Evolutionary conservation across 2,797 vertebrate genomes (phyloP).

Genomic region (Cossypha niveicapilla): DNA sequence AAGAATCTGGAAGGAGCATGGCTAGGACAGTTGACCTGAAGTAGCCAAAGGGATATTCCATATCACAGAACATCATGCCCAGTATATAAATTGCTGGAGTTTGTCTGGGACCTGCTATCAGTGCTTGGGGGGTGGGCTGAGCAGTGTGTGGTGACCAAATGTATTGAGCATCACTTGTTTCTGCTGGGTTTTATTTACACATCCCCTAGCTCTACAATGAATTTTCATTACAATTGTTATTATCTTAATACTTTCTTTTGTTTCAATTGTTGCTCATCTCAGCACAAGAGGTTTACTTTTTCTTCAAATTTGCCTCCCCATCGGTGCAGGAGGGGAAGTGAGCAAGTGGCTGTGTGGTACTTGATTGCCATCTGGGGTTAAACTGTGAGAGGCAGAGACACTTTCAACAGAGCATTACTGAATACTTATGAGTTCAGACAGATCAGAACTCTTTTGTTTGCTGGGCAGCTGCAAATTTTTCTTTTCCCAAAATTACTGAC

Average conservation of each 20-base stretch:
- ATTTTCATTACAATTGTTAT: not conserved
- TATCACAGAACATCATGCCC: not conserved
- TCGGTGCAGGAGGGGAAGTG: not conserved
- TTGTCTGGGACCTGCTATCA: not conserved
- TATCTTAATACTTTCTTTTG: not conserved
- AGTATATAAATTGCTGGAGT: not conserved
- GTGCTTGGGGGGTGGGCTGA: not conserved
- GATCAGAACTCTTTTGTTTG: not conserved
- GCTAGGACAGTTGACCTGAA: not conserved
- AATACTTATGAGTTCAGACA: not conserved
- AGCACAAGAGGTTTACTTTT: not conserved
- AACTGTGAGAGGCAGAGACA: not conserved
- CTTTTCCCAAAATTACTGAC: not conserved
- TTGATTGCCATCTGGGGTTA: not conserved
- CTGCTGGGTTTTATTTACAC: not conserved
- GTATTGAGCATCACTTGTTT: not conserved
- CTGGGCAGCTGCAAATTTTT: not conserved
- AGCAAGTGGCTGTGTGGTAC: not conserved
- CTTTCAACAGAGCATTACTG: not conserved
- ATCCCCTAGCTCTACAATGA: not conserved
- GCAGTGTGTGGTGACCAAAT: not conserved
- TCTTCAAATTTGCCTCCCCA: rapidly evolving
- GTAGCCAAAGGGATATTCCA: not conserved
- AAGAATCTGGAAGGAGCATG: not conserved
- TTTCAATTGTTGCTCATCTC: not conserved